Conservation (phyloP, 2,888 invertebrate species). For the Chymomyza fuscimana region DNA sequence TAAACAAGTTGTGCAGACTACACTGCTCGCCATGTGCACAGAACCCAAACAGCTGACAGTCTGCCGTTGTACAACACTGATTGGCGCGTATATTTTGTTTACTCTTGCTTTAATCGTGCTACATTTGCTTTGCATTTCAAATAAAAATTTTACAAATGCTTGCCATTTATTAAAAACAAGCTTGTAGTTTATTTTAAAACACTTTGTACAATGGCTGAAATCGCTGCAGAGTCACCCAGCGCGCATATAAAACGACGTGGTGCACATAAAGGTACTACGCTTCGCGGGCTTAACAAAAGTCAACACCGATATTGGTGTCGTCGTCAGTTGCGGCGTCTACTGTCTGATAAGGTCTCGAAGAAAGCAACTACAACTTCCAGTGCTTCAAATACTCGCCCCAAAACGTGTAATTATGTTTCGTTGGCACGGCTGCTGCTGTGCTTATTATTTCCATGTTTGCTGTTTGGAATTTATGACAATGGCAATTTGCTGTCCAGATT, state of each 20-base stretch:
- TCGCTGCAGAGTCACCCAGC: not conserved
- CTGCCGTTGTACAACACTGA: not conserved
- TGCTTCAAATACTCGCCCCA: not conserved
- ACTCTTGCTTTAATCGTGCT: not conserved
- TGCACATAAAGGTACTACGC: not conserved
- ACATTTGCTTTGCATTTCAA: too few relatives aligned
- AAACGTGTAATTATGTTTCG: not conserved
- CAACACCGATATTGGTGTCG: constrained; percentile 37
- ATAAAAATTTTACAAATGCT: too few relatives aligned
- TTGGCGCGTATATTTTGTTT: constrained; percentile 13
- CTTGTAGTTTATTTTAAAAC: not conserved
- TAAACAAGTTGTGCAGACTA: too few relatives aligned
- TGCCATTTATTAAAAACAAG: not conserved
- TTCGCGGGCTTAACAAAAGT: constrained; percentile 2
- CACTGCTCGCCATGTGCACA: too few relatives aligned
- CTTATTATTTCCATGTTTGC: not conserved
- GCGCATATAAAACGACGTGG: constrained; percentile 23
- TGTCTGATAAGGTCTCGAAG: not conserved
- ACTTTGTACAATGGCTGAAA: not conserved
- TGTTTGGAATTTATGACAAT: constrained; percentile 16
- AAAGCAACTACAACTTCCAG: not conserved
- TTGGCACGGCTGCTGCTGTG: not conserved
- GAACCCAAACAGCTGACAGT: too few relatives aligned
- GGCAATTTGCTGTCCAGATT: constrained; percentile 20
- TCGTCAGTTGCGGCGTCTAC: constrained; percentile 40